These are phyloP conservation scores for Parnassius apollo DNA, from an alignment of 2,888 invertebrate species.

Conservation along the genomic window DNA sequence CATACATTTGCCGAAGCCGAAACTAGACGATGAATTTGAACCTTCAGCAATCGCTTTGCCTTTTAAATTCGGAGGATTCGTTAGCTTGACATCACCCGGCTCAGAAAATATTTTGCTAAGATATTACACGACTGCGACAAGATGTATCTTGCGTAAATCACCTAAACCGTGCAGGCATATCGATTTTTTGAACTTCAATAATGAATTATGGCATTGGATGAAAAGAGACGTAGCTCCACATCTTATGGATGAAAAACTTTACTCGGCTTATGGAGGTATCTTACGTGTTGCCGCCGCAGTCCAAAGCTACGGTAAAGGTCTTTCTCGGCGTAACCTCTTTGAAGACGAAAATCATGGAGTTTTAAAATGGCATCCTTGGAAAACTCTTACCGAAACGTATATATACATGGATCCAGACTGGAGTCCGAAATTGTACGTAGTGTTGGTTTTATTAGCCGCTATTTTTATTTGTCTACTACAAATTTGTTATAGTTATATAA, in stretches of 20 bases:
- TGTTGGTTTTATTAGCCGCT: slow-evolving; percentile 49
- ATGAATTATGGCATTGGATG: slow-evolving; percentile 74
- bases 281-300: slow-evolving; percentile 69
- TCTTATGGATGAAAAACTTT: slow-evolving; percentile 62
- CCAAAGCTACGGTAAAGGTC: slow-evolving; percentile 64
- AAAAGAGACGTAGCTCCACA: slow-evolving; percentile 67
- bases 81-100: slow-evolving; percentile 52
- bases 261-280: slow-evolving; percentile 65
- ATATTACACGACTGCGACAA: slow-evolving; percentile 64
- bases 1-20: slow-evolving; percentile 61
- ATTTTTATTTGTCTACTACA: slow-evolving; percentile 55
- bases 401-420: slow-evolving; percentile 53
- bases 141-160: slow-evolving; percentile 62
- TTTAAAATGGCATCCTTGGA: slow-evolving; percentile 59
- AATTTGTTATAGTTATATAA: slow-evolving; percentile 54
- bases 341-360: slow-evolving; percentile 39
- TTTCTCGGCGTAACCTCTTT: slow-evolving; percentile 59
- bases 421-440: slow-evolving; percentile 54
- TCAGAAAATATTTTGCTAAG: slow-evolving; percentile 62
- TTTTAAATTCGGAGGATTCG: slow-evolving; percentile 56
- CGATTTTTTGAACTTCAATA: slow-evolving; percentile 68
- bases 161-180: slow-evolving; percentile 60
- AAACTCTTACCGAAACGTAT: slow-evolving; percentile 46
- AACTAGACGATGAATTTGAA: slow-evolving; percentile 49
- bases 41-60: slow-evolving; percentile 64